Conservation (phyloP, 1,140 invertebrate species). For the Phymorhynchus buccinoides region DNA sequence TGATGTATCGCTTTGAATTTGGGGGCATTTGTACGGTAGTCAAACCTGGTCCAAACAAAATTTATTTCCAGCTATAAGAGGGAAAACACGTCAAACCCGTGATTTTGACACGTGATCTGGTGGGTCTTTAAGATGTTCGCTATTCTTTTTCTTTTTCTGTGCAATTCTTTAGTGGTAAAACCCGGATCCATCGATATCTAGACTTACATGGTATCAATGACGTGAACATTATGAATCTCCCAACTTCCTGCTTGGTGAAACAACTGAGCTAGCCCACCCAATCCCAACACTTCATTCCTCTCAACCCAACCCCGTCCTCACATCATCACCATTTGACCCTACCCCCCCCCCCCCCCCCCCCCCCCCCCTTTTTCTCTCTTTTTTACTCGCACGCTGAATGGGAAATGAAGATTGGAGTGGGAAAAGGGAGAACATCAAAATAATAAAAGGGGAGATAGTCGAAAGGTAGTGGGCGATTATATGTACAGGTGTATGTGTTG, state of each 20-base stretch:
- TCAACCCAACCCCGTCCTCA: neutral
- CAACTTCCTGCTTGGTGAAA: neutral
- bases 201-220: neutral
- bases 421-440: neutral
- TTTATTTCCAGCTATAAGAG: too few relatives aligned
- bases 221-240: neutral
- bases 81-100: too few relatives aligned
- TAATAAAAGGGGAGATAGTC: neutral
- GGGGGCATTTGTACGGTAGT: too few relatives aligned
- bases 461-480: neutral
- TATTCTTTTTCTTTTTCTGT: too few relatives aligned
- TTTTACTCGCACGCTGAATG: neutral
- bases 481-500: neutral
- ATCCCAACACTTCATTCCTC: neutral
- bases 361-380: constrained; percentile 9
- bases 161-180: too few relatives aligned
- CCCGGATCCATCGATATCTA: neutral
- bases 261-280: too few relatives aligned
- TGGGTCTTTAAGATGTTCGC: too few relatives aligned
- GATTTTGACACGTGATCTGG: too few relatives aligned
- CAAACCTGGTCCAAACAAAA: too few relatives aligned
- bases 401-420: neutral
- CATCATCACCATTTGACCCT: too few relatives aligned
- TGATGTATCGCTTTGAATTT: too few relatives aligned
- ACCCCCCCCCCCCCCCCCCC: neutral